These are phyloP conservation scores for Bufotes viridis DNA, from an alignment of 2,797 vertebrate species.

Conservation along the genomic window DNA sequence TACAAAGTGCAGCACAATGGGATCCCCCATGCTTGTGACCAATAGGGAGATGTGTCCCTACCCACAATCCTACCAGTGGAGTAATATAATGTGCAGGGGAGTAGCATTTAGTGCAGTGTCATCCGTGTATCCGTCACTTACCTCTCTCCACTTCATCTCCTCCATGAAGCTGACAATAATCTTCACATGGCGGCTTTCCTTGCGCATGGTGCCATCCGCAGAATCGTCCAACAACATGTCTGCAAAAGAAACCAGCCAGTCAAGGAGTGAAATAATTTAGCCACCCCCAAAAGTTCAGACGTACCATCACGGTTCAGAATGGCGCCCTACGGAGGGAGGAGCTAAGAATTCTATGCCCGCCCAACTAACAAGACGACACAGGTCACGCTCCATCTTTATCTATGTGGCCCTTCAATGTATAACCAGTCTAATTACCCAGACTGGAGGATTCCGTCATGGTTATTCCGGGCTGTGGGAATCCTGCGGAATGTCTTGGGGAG, in stretches of 20 bases:
- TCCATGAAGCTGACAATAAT: constrained; percentile 90
- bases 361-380: not conserved
- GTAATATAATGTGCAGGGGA: not conserved
- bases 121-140: constrained; percentile 67
- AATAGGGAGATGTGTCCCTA: not conserved
- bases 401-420: not conserved
- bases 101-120: not conserved
- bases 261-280: not conserved
- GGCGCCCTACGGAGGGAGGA: not conserved
- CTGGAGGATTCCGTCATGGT: constrained; percentile 94
- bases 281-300: too few relatives aligned
- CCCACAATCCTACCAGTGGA: not conserved
- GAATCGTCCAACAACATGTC: constrained; percentile 95
- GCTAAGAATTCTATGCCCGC: not conserved
- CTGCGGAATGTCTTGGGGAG: constrained; percentile 82
- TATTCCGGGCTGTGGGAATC: constrained; percentile 88
- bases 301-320: not conserved
- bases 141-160: constrained; percentile 88
- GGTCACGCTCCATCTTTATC: not conserved
- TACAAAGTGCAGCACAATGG: not conserved
- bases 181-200: constrained; percentile 92
- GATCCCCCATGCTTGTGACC: not conserved
- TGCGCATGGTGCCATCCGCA: constrained; percentile 86
- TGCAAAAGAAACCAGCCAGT: constrained; percentile 69
- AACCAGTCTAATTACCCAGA: constrained; percentile 80